phyloP scores from a whole-genome alignment of 2,797 vertebrate genomes.

The Heliangelus exortis region DNA sequence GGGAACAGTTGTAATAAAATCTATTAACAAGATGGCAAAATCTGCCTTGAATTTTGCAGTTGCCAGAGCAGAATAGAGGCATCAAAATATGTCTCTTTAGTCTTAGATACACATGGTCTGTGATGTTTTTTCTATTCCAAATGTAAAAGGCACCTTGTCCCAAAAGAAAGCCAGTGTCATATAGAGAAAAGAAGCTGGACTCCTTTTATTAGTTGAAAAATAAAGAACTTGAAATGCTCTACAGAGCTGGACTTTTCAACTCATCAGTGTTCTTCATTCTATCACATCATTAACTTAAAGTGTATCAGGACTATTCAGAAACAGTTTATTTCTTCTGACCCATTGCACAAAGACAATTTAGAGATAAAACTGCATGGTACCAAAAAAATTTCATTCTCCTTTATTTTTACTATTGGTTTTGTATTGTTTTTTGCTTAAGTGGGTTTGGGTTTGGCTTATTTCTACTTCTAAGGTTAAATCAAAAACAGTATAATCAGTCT shows the following conservation, averaged over 20 bases:
- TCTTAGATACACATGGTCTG: neutral
- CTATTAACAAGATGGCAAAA: slow-evolving; percentile 25
- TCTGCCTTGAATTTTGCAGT: neutral
- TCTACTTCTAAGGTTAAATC: neutral
- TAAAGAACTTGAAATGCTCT: neutral
- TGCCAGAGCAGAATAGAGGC: neutral
- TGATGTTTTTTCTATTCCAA: neutral
- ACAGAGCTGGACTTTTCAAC: neutral
- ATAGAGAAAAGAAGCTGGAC: neutral
- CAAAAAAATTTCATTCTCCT: neutral
- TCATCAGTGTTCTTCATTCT: neutral
- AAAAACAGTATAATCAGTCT: neutral
- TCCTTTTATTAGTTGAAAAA: neutral
- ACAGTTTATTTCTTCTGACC: neutral
- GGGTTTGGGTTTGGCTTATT: neutral
- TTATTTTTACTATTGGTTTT: accelerated
- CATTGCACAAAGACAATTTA: neutral
- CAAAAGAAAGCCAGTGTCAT: neutral
- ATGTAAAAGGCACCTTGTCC: neutral
- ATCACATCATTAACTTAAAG: neutral
- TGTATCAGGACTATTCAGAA: neutral
- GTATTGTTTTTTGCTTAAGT: neutral
- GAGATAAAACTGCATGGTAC: neutral
- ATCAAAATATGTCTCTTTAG: neutral
- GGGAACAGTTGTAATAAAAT: slow-evolving; percentile 21